Conservation (phyloP, 1,140 invertebrate genomes). For the Leptinotarsa undecemlineata region DNA sequence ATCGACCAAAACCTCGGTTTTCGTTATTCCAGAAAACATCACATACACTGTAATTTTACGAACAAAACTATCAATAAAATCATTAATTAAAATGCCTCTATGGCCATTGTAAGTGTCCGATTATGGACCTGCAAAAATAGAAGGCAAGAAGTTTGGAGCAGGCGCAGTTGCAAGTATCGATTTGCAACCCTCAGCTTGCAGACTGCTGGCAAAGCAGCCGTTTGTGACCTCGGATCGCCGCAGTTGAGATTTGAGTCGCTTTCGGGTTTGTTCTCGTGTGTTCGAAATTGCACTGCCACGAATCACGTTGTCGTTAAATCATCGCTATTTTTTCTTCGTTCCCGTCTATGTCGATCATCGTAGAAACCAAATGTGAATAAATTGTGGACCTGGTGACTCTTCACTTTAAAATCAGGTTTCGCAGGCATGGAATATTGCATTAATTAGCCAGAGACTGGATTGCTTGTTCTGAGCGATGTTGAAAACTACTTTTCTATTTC, state of each 20-base stretch:
- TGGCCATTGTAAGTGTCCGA: constrained; percentile 17
- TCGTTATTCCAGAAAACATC: background rate
- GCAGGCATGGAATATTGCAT: constrained; percentile 10
- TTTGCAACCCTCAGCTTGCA: constrained; percentile 24
- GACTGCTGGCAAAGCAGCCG: constrained; percentile 26
- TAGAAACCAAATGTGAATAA: background rate
- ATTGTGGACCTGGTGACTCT: background rate
- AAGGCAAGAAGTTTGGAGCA: constrained; percentile 17
- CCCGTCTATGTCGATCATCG: background rate
- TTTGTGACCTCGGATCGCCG: constrained; percentile 24
- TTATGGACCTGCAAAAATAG: constrained; percentile 12
- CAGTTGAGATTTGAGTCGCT: constrained; percentile 20
- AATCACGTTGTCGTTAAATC: constrained; percentile 13
- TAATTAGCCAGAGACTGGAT: background rate
- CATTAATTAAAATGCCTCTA: constrained; percentile 23
- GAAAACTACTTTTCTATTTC: background rate
- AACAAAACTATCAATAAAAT: background rate
- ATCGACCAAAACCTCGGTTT: background rate
- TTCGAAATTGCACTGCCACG: constrained; percentile 26
- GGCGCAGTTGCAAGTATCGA: constrained; percentile 18
- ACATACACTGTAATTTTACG: background rate
- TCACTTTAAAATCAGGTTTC: background rate
- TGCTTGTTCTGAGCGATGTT: background rate
- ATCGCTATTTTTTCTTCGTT: background rate
- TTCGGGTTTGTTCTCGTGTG: constrained; percentile 4